These are phyloP conservation scores for Entomobrya proxima DNA, from an alignment of 2,888 invertebrate genomes.

Conservation along the genomic window DNA sequence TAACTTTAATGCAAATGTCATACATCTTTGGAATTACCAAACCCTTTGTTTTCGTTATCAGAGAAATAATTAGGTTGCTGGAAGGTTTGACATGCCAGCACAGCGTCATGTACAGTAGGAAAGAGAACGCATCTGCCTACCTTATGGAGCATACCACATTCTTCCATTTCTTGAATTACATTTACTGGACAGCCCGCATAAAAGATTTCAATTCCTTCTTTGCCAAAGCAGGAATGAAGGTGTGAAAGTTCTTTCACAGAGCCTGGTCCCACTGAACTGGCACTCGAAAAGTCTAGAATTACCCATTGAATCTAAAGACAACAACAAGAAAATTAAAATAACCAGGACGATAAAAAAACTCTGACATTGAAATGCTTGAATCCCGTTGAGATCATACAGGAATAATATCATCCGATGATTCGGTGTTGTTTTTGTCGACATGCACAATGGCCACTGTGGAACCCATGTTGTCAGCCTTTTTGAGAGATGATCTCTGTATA, in stretches of 20 bases:
- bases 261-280: conserved; percentile 55
- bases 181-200: conserved; percentile 53
- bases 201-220: conserved; percentile 45
- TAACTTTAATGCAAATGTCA: too few relatives aligned
- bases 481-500: conserved; percentile 11
- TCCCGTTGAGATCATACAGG: background rate
- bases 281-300: conserved; percentile 57
- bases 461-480: conserved; percentile 19
- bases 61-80: background rate
- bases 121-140: conserved; percentile 27
- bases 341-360: background rate
- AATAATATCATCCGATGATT: background rate
- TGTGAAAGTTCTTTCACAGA: conserved; percentile 45
- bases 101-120: conserved; percentile 51
- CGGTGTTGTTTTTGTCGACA: background rate
- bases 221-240: conserved; percentile 44
- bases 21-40: background rate
- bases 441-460: conserved; percentile 24
- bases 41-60: background rate
- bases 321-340: background rate
- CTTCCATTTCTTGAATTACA: conserved; percentile 48
- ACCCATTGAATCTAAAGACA: conserved; percentile 24
- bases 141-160: conserved; percentile 38
- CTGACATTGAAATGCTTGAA: background rate
- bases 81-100: conserved; percentile 20